These are phyloP conservation scores for Beris chalybata DNA, from an alignment of 2,888 invertebrate species.

Conservation along the genomic window DNA sequence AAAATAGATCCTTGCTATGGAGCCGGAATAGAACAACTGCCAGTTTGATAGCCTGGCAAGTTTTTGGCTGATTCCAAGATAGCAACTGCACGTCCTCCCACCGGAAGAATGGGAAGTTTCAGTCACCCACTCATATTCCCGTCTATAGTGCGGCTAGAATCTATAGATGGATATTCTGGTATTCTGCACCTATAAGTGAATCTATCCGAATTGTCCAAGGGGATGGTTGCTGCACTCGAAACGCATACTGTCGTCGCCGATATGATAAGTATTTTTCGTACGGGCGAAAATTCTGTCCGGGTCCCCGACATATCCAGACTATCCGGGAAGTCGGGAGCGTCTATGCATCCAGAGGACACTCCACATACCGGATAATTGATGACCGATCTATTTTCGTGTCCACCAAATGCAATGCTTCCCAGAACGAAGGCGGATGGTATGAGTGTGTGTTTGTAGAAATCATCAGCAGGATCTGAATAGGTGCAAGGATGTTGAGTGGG, in stretches of 20 bases:
- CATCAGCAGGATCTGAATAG: background rate
- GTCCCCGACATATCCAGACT: too few relatives aligned
- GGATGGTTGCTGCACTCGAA: background rate
- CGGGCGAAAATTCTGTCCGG: slow-evolving; percentile 1
- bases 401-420: background rate
- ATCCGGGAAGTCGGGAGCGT: too few relatives aligned
- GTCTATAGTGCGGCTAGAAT: background rate
- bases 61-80: slow-evolving; percentile 7
- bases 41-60: too few relatives aligned
- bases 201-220: background rate
- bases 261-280: slow-evolving; percentile 20
- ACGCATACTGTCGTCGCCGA: slow-evolving; percentile 18
- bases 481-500: slow-evolving; percentile 8
- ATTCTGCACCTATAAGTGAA: slow-evolving; percentile 3
- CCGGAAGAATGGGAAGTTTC: too few relatives aligned
- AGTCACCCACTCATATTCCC: background rate
- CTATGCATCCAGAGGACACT: too few relatives aligned
- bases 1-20: too few relatives aligned
- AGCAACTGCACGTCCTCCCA: background rate
- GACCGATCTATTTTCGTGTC: slow-evolving; percentile 16
- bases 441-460: background rate
- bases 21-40: too few relatives aligned
- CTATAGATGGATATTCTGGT: background rate
- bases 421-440: background rate
- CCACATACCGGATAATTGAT: too few relatives aligned